These are phyloP conservation scores for Erpobdella octoculata DNA, from an alignment of 2,888 invertebrate species.

Conservation along the genomic window DNA sequence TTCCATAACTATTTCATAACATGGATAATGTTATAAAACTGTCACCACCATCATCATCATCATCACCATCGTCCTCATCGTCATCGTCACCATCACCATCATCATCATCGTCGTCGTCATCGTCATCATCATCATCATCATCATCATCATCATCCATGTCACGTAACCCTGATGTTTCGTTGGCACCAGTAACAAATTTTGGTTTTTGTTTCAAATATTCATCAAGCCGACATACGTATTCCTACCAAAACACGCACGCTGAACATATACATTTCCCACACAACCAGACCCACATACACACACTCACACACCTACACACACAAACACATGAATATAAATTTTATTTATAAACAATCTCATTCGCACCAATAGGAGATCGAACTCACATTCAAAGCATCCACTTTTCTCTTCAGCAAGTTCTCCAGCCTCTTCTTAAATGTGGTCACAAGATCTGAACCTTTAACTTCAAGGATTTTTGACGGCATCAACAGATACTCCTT, in stretches of 20 bases:
- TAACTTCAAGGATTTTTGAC: not conserved
- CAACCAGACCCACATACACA: too few species aligned
- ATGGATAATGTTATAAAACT: not conserved
- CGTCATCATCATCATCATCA: slow-evolving; percentile 13
- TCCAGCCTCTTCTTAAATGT: slow-evolving; percentile 8
- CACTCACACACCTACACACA: too few species aligned
- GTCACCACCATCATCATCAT: not conserved
- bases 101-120: slow-evolving; percentile 5
- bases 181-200: too few species aligned
- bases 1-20: too few species aligned
- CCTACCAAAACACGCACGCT: too few species aligned
- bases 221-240: too few species aligned
- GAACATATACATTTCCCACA: too few species aligned
- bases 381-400: not conserved
- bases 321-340: too few species aligned
- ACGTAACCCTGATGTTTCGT: too few species aligned
- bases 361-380: too few species aligned
- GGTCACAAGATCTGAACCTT: slow-evolving; percentile 1
- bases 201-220: too few species aligned
- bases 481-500: slow-evolving; percentile 17
- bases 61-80: not conserved
- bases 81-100: slow-evolving; percentile 9
- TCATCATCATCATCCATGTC: not conserved
- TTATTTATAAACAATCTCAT: too few species aligned
- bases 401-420: not conserved